Percentiles rank a stretch among this genome's conserved stretches.
Evolutionary conservation across 2,888 invertebrate species (phyloP).

Genomic region (Trissolcus japonicus): DNA sequence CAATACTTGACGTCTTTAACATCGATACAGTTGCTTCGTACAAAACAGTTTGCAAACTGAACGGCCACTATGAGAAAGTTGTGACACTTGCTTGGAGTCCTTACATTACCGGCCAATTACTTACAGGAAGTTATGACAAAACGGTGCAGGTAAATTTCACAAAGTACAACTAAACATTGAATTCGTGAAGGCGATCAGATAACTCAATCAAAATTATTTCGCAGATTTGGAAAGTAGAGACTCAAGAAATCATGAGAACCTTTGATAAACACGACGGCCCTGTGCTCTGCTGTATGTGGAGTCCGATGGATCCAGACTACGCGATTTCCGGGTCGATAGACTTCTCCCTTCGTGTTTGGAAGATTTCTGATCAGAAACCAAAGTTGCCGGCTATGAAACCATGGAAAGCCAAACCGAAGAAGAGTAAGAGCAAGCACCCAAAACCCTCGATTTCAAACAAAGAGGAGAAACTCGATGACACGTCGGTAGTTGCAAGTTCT

Average conservation of each 20-base stretch:
- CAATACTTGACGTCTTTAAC: conserved; percentile 76
- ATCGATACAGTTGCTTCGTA: conserved; percentile 20
- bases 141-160: conserved; percentile 80
- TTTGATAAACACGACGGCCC: conserved; percentile 79
- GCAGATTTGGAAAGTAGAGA: conserved; percentile 82
- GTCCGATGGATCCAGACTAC: conserved; percentile 79
- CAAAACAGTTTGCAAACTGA: conserved; percentile 72
- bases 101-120: conserved; percentile 81
- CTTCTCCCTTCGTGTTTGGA: conserved; percentile 82
- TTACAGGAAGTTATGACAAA: conserved; percentile 84
- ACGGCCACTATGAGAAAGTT: conserved; percentile 79
- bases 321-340: conserved; percentile 84
- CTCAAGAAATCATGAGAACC: conserved; percentile 78
- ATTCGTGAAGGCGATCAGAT: no score
- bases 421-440: conserved; percentile 59
- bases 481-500: not conserved
- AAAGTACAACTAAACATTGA: not conserved
- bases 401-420: conserved; percentile 68
- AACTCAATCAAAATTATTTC: not conserved
- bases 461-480: not conserved
- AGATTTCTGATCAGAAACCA: conserved; percentile 62
- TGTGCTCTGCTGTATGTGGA: conserved; percentile 82
- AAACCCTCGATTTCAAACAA: conserved; percentile 11
- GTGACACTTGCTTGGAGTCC: conserved; percentile 83
- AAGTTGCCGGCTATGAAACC: conserved; percentile 69